Base-by-base conservation (phyloP, 2,888 invertebrate genomes). In the Spilosoma lubricipeda region DNA sequence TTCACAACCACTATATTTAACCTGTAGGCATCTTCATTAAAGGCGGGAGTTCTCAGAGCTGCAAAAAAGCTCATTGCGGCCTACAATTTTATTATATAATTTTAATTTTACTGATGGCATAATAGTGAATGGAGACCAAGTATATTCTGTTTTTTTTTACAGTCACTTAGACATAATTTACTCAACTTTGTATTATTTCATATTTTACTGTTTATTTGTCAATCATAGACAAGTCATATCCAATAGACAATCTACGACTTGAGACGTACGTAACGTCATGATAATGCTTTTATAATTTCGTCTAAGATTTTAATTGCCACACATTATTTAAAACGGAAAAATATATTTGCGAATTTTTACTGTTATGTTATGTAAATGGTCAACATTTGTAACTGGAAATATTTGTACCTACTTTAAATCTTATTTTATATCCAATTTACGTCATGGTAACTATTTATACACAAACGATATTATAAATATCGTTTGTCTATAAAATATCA, bases 1-100 rank as follows among this genome's bases (percentile, higher is more conserved):
- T 80, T 78, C 79, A 81, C 75, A 77, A 78, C 73, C 77, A 80
- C 81, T 82, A 83, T 81, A 82, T 83, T 81, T 86, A 83, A 83
- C 81, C 80, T 27, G 70, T 78, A 78, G 63, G 69, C 80, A 75
- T 84, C 80, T 82, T 84, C 75, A 82, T 83, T 78, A 77, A 76
- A 77, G 75, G 80, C 72, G 83, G 78, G 83, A 79, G 84, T 80
- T 82, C 82, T 64, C 71, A 33, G 65, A 67, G 70, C 20, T 48
- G 70, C 67, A 59, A 45, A 71, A 71, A 82, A 77, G 13, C 0
- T 52, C n/a, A 13, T 13, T 13, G 45, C 23, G 5, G 52, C 71
- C 66, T 9, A 52, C 66, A 48, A 45, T 33, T 65, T 64, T 72
- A 30, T 15, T 30, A n/a, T 59, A 3, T 20, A 56, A 23, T 27